Evolutionary conservation across 2,113 vertebrate species (phyloP).

Genomic region (Tenebrosternarchus preto): DNA sequence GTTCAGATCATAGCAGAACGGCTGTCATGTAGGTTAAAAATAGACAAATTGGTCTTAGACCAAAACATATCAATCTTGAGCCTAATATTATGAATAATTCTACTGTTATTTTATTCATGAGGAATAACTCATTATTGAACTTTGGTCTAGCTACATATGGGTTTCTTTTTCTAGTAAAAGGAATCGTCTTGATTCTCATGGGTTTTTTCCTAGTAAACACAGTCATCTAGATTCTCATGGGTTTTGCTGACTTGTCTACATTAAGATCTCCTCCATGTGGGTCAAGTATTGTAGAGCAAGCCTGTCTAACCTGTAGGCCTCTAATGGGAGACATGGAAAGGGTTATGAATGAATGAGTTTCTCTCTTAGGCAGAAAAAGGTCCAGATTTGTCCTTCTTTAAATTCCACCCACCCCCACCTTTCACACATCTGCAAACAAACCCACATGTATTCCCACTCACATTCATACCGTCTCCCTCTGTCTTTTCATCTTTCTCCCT

Average conservation of each 20-base stretch:
- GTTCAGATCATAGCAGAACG: background rate
- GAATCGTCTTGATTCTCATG: background rate
- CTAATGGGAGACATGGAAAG: constrained; percentile 24
- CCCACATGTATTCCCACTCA: background rate
- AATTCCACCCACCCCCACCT: constrained; percentile 64
- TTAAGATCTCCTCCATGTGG: constrained; percentile 16
- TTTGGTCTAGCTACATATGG: background rate
- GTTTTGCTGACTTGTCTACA: background rate
- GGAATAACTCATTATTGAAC: background rate
- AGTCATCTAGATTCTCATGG: background rate
- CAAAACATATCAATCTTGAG: background rate
- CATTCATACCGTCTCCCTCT: background rate
- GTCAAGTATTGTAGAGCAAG: constrained; percentile 16
- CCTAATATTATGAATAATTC: background rate
- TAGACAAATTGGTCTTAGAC: too few species aligned
- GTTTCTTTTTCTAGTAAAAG: background rate
- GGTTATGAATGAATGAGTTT: constrained; percentile 58
- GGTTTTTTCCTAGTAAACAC: background rate
- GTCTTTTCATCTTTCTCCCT: background rate
- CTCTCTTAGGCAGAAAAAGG: constrained; percentile 59
- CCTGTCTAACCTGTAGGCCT: constrained; percentile 12
- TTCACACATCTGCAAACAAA: constrained; percentile 16
- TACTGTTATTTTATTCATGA: background rate
- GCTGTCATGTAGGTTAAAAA: background rate
- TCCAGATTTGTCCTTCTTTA: constrained; percentile 54